Evolutionary conservation across 2,797 vertebrate genomes (phyloP), one percentile per base, ranked within the genome.

Genomic region (Sebastes minor): DNA sequence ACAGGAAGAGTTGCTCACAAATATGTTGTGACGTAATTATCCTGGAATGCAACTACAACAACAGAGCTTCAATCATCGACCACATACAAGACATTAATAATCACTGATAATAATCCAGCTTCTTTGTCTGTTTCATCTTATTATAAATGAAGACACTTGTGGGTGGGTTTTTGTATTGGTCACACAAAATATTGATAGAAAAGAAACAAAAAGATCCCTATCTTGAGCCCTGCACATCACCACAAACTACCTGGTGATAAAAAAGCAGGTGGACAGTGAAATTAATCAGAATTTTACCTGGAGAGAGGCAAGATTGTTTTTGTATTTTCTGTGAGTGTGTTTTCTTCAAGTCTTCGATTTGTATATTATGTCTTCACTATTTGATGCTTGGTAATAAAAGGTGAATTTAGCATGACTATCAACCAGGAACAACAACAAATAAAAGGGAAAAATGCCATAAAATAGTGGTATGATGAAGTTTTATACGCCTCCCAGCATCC

Each of bases 1-100:
- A 89, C 88, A 91, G 87, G 88, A 91, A 88, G 59, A 80, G 73
- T 70, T 56, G 53, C 74, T 80, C 79, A 78, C 49, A 61, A 74
- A 80, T 63, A 69, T 57, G 84, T 59, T 72, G 57, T 82, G 86
- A 89, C 49, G 69, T 71, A 27, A 82, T 76, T 10, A 68, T 63
- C 35, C 52, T 65, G 84, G 82, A 82, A 86, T 77, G 61, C 8
- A 14, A 55, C 71, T 2, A 74, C 66, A 80, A 78, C 65, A 79
- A 53, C 52, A 46, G 56, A 1, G 38, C 13, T 74, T 71, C 7
- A n/a, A 56, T 5, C 13, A 42, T 33, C 12, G 3, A 61, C 35
- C 69, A 20, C 10, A 52, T n/a, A 32, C 33, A 55, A 20, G 56
- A 64, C 42, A 61, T 70, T 4, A 53, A 65, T 59, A 46, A 69